phyloP scores from a whole-genome alignment of 1,140 invertebrate genomes.

The Drosophila yakuba region DNA sequence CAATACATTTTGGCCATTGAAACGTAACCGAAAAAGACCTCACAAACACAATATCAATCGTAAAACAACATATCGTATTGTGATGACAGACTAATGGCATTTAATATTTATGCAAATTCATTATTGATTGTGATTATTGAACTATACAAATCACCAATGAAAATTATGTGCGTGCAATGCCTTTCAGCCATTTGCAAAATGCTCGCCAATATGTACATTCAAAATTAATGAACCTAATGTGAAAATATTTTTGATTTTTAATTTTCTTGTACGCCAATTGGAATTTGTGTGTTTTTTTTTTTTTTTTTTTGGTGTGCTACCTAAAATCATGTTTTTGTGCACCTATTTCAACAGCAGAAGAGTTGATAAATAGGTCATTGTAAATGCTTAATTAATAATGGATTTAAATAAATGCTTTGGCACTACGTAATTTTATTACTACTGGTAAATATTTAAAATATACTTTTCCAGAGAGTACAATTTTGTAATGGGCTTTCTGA shows the following conservation, averaged over 20 bases:
- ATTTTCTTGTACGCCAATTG: not conserved
- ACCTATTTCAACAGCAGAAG: not conserved
- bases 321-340: not conserved
- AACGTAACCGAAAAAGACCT: constrained; percentile 18
- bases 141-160: constrained; percentile 2
- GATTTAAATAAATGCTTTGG: not conserved
- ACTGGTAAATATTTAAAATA: not conserved
- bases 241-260: not conserved
- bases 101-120: constrained; percentile 69
- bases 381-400: not conserved
- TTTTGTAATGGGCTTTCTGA: not conserved
- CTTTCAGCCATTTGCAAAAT: constrained; percentile 4
- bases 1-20: constrained; percentile 13
- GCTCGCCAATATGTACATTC: not conserved
- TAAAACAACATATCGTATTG: constrained; percentile 22
- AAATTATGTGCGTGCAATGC: constrained; percentile 15
- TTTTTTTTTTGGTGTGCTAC: not conserved
- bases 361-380: not conserved
- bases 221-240: not conserved
- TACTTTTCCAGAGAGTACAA: not conserved
- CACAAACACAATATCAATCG: not conserved
- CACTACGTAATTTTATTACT: not conserved
- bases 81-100: constrained; percentile 54
- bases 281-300: no score
- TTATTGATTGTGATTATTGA: constrained; percentile 64